Evolutionary conservation across 1,140 invertebrate species (phyloP).

Genomic region (Musca vetustissima): DNA sequence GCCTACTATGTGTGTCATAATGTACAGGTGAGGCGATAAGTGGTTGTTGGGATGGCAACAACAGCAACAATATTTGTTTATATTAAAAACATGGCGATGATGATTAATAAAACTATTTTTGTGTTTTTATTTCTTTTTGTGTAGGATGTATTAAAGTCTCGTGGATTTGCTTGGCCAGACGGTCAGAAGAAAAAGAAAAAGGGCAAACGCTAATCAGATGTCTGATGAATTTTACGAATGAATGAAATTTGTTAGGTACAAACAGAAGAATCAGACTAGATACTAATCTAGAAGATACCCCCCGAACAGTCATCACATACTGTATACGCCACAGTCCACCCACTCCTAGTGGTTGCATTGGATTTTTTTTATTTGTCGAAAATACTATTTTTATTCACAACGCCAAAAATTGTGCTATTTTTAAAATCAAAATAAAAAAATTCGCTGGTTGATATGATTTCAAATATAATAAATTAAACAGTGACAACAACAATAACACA

Average conservation of each 20-base stretch:
- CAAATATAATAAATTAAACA: too few relatives aligned
- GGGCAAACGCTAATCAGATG: constrained; percentile 40
- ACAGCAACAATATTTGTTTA: not conserved
- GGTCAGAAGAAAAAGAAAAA: constrained; percentile 81
- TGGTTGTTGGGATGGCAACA: not conserved
- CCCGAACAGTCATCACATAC: too few relatives aligned
- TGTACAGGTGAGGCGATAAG: constrained; percentile 66
- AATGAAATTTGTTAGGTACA: not conserved
- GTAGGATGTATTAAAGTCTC: constrained; percentile 60
- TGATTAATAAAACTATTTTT: not conserved
- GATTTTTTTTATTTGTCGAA: too few relatives aligned
- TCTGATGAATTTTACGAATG: not conserved
- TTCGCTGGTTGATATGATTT: too few relatives aligned
- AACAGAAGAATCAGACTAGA: too few relatives aligned
- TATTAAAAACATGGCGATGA: not conserved
- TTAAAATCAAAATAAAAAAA: too few relatives aligned
- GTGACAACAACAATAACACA: too few relatives aligned
- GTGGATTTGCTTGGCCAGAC: constrained; percentile 82
- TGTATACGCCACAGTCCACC: too few relatives aligned
- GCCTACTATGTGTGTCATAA: constrained; percentile 87
- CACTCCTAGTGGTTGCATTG: too few relatives aligned
- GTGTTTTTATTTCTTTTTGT: not conserved
- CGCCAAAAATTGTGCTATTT: too few relatives aligned
- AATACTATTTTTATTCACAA: too few relatives aligned
- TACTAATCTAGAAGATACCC: too few relatives aligned